Conservation (phyloP, 1,140 invertebrate genomes). For the Temnothorax nylanderi region DNA sequence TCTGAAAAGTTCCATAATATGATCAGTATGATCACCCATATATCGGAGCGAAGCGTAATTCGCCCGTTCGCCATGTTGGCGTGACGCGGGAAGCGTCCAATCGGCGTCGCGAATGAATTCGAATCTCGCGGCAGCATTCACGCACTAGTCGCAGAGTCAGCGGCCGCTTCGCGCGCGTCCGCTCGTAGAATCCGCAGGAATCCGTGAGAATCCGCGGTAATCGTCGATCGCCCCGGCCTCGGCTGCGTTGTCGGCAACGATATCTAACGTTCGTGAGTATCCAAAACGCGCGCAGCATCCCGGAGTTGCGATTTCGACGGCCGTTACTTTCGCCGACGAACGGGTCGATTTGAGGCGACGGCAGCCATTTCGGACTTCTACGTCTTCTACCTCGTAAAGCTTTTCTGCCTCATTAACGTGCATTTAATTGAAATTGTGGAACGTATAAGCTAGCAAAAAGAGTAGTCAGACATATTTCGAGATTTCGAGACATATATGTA, state of each 20-base stretch:
- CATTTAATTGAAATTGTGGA: neutral
- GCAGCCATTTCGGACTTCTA: too few relatives aligned
- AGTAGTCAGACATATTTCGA: too few relatives aligned
- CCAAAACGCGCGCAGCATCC: conserved; percentile 23
- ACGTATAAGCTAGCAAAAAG: neutral
- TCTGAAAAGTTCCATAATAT: too few relatives aligned
- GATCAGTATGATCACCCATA: too few relatives aligned
- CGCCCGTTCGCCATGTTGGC: neutral
- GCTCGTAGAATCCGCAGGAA: neutral
- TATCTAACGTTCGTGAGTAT: neutral
- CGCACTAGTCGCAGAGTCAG: neutral
- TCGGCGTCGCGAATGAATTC: neutral
- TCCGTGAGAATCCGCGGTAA: neutral
- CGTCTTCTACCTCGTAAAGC: neutral
- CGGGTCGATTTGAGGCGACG: conserved; percentile 60
- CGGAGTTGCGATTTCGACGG: conserved; percentile 65
- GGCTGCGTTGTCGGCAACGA: neutral
- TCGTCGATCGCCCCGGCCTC: neutral
- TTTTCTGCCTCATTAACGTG: neutral
- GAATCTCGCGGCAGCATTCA: conserved; percentile 18
- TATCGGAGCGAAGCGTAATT: neutral
- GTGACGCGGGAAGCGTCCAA: neutral
- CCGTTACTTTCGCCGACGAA: conserved; percentile 71
- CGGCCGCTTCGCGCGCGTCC: neutral
- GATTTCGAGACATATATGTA: too few relatives aligned